Base-by-base conservation (phyloP, 2,888 invertebrate genomes). In the Drosophila sordidapex region DNA sequence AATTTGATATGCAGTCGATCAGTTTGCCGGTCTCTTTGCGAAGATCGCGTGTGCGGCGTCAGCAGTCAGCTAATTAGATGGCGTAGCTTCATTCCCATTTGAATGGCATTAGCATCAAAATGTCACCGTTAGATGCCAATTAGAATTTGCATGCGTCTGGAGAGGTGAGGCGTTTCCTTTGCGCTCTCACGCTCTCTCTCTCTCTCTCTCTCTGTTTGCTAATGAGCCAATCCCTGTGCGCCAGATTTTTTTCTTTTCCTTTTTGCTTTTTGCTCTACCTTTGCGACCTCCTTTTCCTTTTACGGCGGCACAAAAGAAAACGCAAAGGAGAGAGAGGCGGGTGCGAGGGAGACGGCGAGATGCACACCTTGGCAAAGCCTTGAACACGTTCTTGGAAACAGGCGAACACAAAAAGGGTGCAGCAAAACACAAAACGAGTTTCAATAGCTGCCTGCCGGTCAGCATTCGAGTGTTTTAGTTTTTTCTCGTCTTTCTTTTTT, bases 301-400 rank as follows among this genome's bases (percentile, higher is more conserved):
- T 73, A 67, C 38, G 46, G 61, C 70, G 64, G 52, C 60, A 63
- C 60, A 53, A 27, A 35, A 25, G 15, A 18, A n/a, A 3, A 21
- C 33, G 27, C 13, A 35, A 46, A 36, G 27, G 29, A 27, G 15
- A 15, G 40, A n/a, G 29, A 46, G 25, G 15, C 4, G 25, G 29
- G 29, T 21, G 57, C 15, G 57, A 40, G 29, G 40, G 29, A 27
- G 29, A 40, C 4, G 29, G 40, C 18, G 13, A 29, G 51, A 57
- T 43, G 40, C 87, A 78, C 87, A 82, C 87, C 87, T 79, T 78
- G 76, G 25, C 57, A 70, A 78, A 89, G 87, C 87, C 88, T 87
- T 87, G 89, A 78, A 82, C 86, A 76, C 73, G 86, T 87, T 89
- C 86, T 84, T 74, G 79, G 82, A 81, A 70, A 62, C 77, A 67